phyloP scores from a whole-genome alignment of 2,797 vertebrate species.

The Sternotherus odoratus region DNA sequence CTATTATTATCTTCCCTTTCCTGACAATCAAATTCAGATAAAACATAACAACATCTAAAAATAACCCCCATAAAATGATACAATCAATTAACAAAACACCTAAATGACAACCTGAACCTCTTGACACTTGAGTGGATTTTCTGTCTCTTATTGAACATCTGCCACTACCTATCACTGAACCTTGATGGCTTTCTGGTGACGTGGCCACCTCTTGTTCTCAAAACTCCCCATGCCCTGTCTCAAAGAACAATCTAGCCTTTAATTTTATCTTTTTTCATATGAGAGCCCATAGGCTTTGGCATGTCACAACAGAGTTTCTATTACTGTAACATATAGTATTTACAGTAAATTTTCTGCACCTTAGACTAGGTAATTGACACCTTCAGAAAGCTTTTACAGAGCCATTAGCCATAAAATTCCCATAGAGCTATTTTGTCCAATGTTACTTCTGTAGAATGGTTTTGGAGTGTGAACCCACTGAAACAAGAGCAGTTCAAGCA shows the following conservation, averaged over 20 bases:
- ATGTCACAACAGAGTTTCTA: slow-evolving; percentile 15
- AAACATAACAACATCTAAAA: slow-evolving; percentile 1
- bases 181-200: neutral
- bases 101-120: neutral
- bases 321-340: neutral
- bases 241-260: neutral
- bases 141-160: slow-evolving; percentile 1
- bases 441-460: neutral
- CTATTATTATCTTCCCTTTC: slow-evolving; percentile 34
- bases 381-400: neutral
- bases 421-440: slow-evolving; percentile 14
- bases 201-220: neutral
- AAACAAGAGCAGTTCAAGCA: neutral
- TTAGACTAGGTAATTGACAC: slow-evolving; percentile 21
- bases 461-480: slow-evolving; percentile 13
- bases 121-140: neutral
- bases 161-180: neutral
- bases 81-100: slow-evolving; percentile 27
- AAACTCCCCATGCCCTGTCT: neutral
- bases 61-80: slow-evolving; percentile 7
- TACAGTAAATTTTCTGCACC: slow-evolving; percentile 36
- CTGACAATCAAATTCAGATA: slow-evolving; percentile 28
- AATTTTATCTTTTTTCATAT: neutral
- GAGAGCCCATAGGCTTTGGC: neutral
- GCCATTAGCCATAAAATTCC: slow-evolving; percentile 11